These are phyloP conservation scores for Taeniopygia guttata DNA, from an alignment of 2,797 vertebrate species.

Conservation along the genomic window DNA sequence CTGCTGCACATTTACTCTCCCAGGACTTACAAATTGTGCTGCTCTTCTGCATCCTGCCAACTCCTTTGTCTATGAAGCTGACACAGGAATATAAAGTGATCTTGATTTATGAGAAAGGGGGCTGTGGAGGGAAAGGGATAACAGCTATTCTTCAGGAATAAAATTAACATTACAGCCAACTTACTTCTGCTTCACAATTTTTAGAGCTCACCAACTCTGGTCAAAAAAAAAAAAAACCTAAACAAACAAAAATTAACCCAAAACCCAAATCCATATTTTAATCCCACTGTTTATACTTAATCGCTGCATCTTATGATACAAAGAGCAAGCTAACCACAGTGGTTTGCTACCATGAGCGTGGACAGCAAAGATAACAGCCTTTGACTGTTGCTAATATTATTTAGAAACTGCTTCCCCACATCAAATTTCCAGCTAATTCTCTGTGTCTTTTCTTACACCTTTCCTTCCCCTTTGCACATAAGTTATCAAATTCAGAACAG, in stretches of 20 bases:
- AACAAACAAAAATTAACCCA: accelerated
- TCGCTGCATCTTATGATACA: not conserved
- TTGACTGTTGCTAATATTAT: not conserved
- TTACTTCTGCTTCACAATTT: not conserved
- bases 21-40: not conserved
- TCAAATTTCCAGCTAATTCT: not conserved
- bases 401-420: not conserved
- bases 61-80: not conserved
- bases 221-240: not conserved
- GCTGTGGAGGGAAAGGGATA: not conserved
- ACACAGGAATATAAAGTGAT: not conserved
- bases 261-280: not conserved
- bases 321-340: not conserved
- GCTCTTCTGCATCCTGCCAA: not conserved
- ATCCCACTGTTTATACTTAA: not conserved
- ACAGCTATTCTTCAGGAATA: not conserved
- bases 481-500: not conserved
- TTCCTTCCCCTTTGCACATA: not conserved
- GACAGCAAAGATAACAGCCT: not conserved
- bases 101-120: not conserved
- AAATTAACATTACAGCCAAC: not conserved
- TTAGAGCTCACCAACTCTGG: not conserved
- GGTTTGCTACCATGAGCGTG: accelerated
- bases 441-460: not conserved
- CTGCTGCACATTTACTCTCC: not conserved